Evolutionary conservation across 1,140 invertebrate genomes (phyloP).

Genomic region (Euborellia annulipes): DNA sequence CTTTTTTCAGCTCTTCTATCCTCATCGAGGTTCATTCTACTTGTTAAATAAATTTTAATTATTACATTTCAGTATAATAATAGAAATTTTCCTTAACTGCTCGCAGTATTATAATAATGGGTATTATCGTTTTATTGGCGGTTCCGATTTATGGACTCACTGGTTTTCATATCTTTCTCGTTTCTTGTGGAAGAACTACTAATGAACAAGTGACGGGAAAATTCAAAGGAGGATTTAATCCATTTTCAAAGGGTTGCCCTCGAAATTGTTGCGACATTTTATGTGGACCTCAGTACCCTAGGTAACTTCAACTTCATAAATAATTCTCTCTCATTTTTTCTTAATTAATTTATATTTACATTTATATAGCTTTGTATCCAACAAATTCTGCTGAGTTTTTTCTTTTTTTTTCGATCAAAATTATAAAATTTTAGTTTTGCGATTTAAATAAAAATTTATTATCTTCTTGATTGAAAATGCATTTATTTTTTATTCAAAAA

Average conservation of each 20-base stretch:
- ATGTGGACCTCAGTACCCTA: constrained; percentile 92
- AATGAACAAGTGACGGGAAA: constrained; percentile 99
- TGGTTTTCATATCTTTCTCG: constrained; percentile 93
- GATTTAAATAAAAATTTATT: too few relatives aligned
- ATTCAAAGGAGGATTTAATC: constrained; percentile 94
- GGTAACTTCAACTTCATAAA: constrained; percentile 37
- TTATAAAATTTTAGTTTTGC: too few relatives aligned
- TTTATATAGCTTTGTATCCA: constrained; percentile 29
- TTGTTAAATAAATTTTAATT: too few relatives aligned
- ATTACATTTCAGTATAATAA: too few relatives aligned
- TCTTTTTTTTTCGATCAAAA: too few relatives aligned
- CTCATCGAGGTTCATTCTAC: too few relatives aligned
- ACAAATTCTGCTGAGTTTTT: too few relatives aligned
- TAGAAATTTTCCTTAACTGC: constrained; percentile 31
- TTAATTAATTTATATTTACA: constrained; percentile 21
- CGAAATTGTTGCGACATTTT: constrained; percentile 89
- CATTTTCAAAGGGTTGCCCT: constrained; percentile 86
- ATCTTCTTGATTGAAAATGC: too few relatives aligned
- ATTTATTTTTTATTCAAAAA: too few relatives aligned
- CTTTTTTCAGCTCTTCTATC: too few relatives aligned
- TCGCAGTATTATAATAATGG: constrained; percentile 77
- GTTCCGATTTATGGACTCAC: constrained; percentile 96
- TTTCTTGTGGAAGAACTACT: constrained; percentile 95
- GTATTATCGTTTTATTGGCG: constrained; percentile 72
- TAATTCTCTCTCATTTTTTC: background rate